Base-by-base conservation (phyloP, 2,113 vertebrate genomes). In the Cichladusa arquata region DNA sequence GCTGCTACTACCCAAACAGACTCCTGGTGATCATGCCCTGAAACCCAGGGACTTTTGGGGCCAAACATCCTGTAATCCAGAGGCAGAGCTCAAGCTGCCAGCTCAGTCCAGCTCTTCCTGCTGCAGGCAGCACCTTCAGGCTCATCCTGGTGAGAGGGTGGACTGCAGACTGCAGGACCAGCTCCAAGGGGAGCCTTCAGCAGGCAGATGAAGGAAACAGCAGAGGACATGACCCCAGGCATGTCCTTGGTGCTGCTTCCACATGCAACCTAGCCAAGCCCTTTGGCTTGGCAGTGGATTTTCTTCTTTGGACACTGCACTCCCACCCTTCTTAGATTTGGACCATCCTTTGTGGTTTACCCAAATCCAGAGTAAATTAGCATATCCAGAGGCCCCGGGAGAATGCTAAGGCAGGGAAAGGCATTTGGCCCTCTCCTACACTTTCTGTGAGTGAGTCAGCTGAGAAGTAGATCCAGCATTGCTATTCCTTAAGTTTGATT, bases 251-350 rank as follows among this genome's bases (percentile, higher is more conserved):
- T 5, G 5, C 25, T 60, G 44, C 34, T 83, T 64, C 53, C 12
- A 13, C 20, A 2, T 2, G 33, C 62, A 80, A 6, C 22, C 29
- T 11, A 65, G 4, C 23, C 0, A 0, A 86, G 42, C 33, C 26
- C 16, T 50, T 86, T 70, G 47, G 42, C 23, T 24, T 50, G 12
- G 28, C 51, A 47, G 22, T 0, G 19, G 31, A 84, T 73, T 90
- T 92, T 65, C 53, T 72, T 58, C 8, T 72, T 76, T 5, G 4
- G 14, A 33, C 38, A 3, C 6, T 51, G 47, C 12, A 28, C 29
- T 71, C 44, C 66, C 33, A 31, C 8, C 19, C 9, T 51, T 44
- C 51, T 78, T 51, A 66, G 34, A 26, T 86, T n/a, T 67, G 26
- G 38, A 36, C 17, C 22, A 19, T 58, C 28, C 34, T 77, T 73